phyloP scores from a whole-genome alignment of 2,888 invertebrate genomes.

The Chirona hameri region DNA sequence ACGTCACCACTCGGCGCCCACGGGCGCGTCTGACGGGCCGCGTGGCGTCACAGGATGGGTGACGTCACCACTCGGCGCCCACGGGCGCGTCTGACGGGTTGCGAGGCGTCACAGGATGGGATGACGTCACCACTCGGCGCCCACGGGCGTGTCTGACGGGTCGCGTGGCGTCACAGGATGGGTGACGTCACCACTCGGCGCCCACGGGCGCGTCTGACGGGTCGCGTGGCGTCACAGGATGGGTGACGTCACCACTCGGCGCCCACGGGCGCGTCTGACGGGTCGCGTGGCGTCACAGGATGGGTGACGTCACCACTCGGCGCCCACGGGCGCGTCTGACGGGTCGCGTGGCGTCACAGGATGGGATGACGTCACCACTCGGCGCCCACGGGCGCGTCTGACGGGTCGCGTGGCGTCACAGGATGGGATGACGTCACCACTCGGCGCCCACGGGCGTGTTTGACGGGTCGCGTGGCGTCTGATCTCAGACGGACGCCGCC shows the following conservation, averaged over 20 bases:
- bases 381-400: neutral
- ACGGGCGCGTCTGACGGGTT: too few relatives aligned
- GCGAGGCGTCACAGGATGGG: neutral
- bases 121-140: neutral
- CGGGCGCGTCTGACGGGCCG: too few relatives aligned
- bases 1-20: neutral
- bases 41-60: neutral
- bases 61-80: neutral
- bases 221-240: neutral
- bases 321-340: neutral
- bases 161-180: neutral
- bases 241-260: neutral
- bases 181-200: neutral
- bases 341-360: too few relatives aligned
- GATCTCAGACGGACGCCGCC: too few relatives aligned
- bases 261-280: neutral
- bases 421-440: neutral
- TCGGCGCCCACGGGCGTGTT: neutral
- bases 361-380: neutral
- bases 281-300: neutral
- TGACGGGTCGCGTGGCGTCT: too few relatives aligned
- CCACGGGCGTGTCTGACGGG: too few relatives aligned
- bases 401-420: too few relatives aligned
- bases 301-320: neutral
- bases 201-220: neutral